A percentile compares a stretch with the other conserved stretches of the same genome.
phyloP scores from a whole-genome alignment of 2,113 vertebrate genomes.

The Nansenia antarctica region DNA sequence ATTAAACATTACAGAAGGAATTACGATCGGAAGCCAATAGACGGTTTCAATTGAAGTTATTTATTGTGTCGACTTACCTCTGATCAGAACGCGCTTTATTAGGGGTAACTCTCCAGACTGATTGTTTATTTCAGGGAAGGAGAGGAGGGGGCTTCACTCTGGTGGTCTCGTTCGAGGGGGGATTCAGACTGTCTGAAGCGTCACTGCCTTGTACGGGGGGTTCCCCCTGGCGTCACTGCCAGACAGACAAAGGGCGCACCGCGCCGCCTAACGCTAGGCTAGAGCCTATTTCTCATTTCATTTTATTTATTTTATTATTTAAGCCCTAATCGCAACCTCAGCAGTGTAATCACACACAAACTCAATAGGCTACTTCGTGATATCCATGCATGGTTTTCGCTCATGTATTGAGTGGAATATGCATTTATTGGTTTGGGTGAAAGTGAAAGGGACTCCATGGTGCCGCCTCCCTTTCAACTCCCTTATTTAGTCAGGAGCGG shows the following conservation, averaged over 20 bases:
- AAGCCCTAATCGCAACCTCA: too few relatives aligned
- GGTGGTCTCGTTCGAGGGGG: constrained; percentile 9
- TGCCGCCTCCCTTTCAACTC: constrained; percentile 43
- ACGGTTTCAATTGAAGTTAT: neutral
- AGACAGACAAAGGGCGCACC: constrained; percentile 4
- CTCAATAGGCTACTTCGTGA: too few relatives aligned
- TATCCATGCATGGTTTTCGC: too few relatives aligned
- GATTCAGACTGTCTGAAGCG: constrained; percentile 39
- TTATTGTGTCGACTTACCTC: constrained; percentile 9
- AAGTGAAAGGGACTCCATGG: constrained; percentile 19
- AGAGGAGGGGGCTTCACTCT: constrained; percentile 30
- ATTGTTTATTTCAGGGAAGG: constrained; percentile 30
- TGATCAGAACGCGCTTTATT: neutral
- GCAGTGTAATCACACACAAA: too few relatives aligned
- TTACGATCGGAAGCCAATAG: neutral
- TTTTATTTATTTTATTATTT: too few relatives aligned
- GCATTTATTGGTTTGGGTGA: too few relatives aligned
- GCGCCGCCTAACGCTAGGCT: too few relatives aligned
- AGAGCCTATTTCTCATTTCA: too few relatives aligned
- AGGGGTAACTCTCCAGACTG: constrained; percentile 4
- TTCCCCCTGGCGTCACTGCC: constrained; percentile 46
- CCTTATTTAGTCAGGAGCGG: constrained; percentile 72
- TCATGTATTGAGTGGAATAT: too few relatives aligned
- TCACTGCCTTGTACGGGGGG: constrained; percentile 54
- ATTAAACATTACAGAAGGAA: constrained; percentile 13